Evolutionary conservation across 2,797 vertebrate genomes (phyloP).

Genomic region (Trachurus trachurus): DNA sequence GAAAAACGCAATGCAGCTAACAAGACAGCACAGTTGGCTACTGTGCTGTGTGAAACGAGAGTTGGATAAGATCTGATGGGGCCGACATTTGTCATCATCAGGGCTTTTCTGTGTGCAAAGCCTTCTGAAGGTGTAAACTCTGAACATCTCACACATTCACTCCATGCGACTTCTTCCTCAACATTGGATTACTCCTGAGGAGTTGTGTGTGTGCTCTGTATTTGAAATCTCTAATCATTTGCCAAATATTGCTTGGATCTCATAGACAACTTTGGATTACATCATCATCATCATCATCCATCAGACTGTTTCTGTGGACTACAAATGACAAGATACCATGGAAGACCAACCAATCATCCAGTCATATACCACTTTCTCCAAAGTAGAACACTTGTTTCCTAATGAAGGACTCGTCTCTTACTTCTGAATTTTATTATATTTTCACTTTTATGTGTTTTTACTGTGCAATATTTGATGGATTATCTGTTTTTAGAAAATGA

Average conservation of each 20-base stretch:
- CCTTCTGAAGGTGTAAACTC: constrained; percentile 33
- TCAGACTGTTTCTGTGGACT: constrained; percentile 30
- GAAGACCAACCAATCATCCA: constrained; percentile 1
- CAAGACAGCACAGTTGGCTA: constrained; percentile 14
- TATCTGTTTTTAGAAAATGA: constrained; percentile 57
- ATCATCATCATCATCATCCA: background rate
- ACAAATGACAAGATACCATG: constrained; percentile 40
- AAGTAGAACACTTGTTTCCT: constrained; percentile 21
- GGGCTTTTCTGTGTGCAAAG: constrained; percentile 38
- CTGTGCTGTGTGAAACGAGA: constrained; percentile 26
- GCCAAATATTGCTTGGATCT: constrained; percentile 64
- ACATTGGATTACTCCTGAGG: constrained; percentile 34
- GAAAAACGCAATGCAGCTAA: constrained; percentile 40
- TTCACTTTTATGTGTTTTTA: constrained; percentile 69
- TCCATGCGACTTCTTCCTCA: constrained; percentile 25
- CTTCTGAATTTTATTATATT: constrained; percentile 49
- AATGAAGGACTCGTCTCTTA: constrained; percentile 24
- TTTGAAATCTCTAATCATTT: constrained; percentile 52
- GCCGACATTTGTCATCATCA: constrained; percentile 31
- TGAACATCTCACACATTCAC: constrained; percentile 28
- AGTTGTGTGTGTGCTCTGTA: constrained; percentile 29
- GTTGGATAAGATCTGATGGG: constrained; percentile 34
- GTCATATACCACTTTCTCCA: constrained; percentile 35
- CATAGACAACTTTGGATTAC: constrained; percentile 26
- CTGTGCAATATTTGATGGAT: constrained; percentile 77